These are phyloP conservation scores for Siniperca scherzeri DNA, from an alignment of 2,797 vertebrate species.

Conservation along the genomic window DNA sequence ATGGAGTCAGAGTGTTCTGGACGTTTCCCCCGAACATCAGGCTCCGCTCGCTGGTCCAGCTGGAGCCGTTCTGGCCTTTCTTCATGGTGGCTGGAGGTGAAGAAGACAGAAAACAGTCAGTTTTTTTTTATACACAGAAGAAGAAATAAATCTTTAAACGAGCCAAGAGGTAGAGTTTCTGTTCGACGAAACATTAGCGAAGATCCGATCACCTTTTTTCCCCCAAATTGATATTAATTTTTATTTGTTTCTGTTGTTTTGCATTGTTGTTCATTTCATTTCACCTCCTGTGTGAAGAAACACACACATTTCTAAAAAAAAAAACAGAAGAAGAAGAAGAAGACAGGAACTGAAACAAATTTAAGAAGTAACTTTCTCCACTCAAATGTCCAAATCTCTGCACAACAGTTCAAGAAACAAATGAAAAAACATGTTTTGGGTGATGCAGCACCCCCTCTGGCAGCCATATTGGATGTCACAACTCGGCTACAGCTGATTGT, in stretches of 20 bases:
- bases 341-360: conserved; percentile 16
- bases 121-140: not conserved
- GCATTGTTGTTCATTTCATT: not conserved
- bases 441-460: not conserved
- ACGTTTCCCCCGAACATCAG: conserved; percentile 60
- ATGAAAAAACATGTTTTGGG: not conserved
- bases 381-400: not conserved
- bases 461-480: not conserved
- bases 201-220: no score
- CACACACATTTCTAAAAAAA: not conserved
- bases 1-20: conserved; percentile 24
- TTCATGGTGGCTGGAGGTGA: conserved; percentile 78
- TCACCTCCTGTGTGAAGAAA: not conserved
- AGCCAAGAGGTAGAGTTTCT: not conserved
- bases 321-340: not conserved
- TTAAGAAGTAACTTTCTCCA: conserved; percentile 4
- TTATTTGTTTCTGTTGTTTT: not conserved
- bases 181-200: no score
- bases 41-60: conserved; percentile 57
- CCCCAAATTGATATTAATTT: not conserved
- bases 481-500: conserved; percentile 1
- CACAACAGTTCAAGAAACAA: not conserved
- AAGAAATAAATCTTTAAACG: not conserved
- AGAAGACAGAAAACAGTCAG: not conserved
- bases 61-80: conserved; percentile 65